Evolutionary conservation across 2,888 invertebrate species (phyloP).

Genomic region (Amphimallon solstitiale): DNA sequence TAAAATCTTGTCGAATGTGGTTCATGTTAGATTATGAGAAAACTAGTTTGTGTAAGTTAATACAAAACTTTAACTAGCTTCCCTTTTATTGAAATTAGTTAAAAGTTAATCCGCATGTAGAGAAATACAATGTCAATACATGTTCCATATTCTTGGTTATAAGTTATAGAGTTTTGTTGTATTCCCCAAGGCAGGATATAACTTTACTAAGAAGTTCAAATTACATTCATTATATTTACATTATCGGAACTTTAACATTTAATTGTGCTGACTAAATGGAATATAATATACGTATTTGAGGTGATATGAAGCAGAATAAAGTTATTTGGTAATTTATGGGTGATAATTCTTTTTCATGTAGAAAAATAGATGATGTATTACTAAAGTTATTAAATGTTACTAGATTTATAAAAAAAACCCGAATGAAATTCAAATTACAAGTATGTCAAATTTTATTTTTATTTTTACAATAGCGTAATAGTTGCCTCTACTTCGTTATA

Average conservation of each 20-base stretch:
- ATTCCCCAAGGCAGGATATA: conserved; percentile 11
- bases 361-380: no score
- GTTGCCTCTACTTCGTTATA: no score
- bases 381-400: no score
- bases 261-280: conserved; percentile 10
- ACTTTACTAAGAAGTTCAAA: conserved; percentile 9
- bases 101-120: not conserved
- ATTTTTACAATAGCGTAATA: no score
- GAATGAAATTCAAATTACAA: no score
- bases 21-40: no score
- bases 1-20: no score
- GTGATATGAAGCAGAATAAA: not conserved
- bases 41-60: no score
- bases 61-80: not conserved
- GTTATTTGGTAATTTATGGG: no score
- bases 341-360: no score
- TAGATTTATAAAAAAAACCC: no score
- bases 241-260: not conserved
- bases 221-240: not conserved
- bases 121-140: conserved; percentile 6
- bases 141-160: not conserved
- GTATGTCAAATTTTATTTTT: no score
- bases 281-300: not conserved
- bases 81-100: not conserved
- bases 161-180: conserved; percentile 6